Evolutionary conservation across 2,113 vertebrate species (phyloP).

Genomic region (Phoxinus phoxinus): DNA sequence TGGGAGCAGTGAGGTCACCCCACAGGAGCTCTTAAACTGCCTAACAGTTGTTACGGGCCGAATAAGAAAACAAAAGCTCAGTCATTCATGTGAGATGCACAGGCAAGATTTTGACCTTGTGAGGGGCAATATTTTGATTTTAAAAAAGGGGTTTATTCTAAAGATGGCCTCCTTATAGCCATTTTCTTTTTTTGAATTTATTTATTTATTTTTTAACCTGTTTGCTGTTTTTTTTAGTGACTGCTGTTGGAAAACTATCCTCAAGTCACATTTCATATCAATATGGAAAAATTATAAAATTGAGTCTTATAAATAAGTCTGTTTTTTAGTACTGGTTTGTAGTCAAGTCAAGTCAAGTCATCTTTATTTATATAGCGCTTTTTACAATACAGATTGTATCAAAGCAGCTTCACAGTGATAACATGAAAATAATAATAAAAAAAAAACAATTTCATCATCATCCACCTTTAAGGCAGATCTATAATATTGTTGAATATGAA

Average conservation of each 20-base stretch:
- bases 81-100: conserved; percentile 61
- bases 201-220: not conserved
- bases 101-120: conserved; percentile 12
- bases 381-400: no score
- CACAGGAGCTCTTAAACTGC: conserved; percentile 59
- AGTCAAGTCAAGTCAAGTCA: no score
- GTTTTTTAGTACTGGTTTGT: not conserved
- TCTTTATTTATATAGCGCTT: no score
- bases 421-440: no score
- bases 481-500: no score
- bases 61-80: conserved; percentile 71
- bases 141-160: not conserved
- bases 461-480: no score
- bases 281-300: not conserved
- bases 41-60: conserved; percentile 50
- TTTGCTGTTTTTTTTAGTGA: not conserved
- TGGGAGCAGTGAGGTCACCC: conserved; percentile 58
- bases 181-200: not conserved
- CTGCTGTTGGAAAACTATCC: not conserved
- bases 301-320: not conserved
- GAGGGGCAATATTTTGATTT: no score
- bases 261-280: not conserved
- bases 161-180: not conserved
- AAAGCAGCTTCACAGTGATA: no score
- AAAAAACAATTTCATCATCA: no score